phyloP scores from a whole-genome alignment of 2,888 invertebrate genomes.

The Xestia rhomboidea region DNA sequence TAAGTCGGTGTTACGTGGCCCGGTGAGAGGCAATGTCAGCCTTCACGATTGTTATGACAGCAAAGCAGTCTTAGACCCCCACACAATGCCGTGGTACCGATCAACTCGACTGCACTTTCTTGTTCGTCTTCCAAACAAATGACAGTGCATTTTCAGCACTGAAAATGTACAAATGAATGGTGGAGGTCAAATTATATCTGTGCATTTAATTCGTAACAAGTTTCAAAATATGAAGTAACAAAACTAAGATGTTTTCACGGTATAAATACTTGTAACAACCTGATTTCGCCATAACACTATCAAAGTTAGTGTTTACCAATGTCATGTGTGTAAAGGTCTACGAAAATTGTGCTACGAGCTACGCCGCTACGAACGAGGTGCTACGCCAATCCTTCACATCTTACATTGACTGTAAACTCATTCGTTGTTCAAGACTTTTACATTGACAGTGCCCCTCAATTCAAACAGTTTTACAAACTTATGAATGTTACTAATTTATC shows the following conservation, averaged over 20 bases:
- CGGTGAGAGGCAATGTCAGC: conserved; percentile 90
- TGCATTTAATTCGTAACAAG: conserved; percentile 74
- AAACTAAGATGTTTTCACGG: conserved; percentile 68
- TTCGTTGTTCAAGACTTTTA: conserved; percentile 13
- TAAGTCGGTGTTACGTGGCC: conserved; percentile 85
- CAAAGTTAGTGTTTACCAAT: conserved; percentile 42
- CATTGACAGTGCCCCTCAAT: conserved; percentile 17
- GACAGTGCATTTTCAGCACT: conserved; percentile 57
- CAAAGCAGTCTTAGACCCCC: conserved; percentile 75
- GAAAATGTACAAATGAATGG: conserved; percentile 71
- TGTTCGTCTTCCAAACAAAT: conserved; percentile 50
- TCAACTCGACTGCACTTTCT: conserved; percentile 52
- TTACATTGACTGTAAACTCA: conserved; percentile 27
- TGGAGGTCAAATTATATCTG: conserved; percentile 75
- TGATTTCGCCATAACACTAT: conserved; percentile 52
- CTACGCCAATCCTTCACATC: conserved; percentile 50
- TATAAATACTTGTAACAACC: conserved; percentile 54
- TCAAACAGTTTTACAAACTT: conserved; percentile 6
- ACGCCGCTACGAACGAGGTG: conserved; percentile 61
- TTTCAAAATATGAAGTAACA: conserved; percentile 76
- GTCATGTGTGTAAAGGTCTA: conserved; percentile 55
- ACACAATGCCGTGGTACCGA: conserved; percentile 67
- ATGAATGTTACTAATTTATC: neutral
- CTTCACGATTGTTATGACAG: conserved; percentile 82
- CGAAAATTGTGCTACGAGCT: conserved; percentile 63